A percentile compares a stretch with the other conserved stretches of the same genome.
Conservation (phyloP, 2,113 vertebrate genomes). For the Halichoerus grypus region DNA sequence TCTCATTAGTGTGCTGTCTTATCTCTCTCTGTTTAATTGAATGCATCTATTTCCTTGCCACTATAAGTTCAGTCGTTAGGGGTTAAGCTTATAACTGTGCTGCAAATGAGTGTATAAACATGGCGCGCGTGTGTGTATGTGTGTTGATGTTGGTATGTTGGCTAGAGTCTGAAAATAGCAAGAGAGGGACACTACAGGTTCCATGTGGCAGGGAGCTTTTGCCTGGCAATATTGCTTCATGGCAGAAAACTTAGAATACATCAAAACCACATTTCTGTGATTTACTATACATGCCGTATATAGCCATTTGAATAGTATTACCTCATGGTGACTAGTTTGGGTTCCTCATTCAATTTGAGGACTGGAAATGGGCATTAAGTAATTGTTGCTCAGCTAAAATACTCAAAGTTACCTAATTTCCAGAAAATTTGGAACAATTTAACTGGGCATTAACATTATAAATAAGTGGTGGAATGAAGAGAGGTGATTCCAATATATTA, state of each 20-base stretch:
- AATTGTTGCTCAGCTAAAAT: not conserved
- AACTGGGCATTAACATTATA: not conserved
- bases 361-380: not conserved
- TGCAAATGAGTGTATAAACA: not conserved
- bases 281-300: not conserved
- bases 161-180: not conserved
- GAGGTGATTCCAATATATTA: not conserved
- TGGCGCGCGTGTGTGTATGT: too few species aligned
- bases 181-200: not conserved
- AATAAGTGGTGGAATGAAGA: slow-evolving; percentile 19
- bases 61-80: not conserved
- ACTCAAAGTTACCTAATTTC: not conserved
- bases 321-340: not conserved
- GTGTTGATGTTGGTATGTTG: not conserved
- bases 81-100: not conserved
- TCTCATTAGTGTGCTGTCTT: not conserved
- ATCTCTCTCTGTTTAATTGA: slow-evolving; percentile 6
- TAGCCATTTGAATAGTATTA: not conserved
- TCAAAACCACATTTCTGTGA: not conserved
- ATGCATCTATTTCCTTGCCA: not conserved
- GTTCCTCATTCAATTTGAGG: not conserved
- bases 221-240: not conserved
- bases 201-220: not conserved
- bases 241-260: slow-evolving; percentile 40
- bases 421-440: slow-evolving; percentile 2